A percentile compares a stretch with the other conserved stretches of the same genome.
phyloP scores from a whole-genome alignment of 1,140 invertebrate species.

The Zaprionus taronus region DNA sequence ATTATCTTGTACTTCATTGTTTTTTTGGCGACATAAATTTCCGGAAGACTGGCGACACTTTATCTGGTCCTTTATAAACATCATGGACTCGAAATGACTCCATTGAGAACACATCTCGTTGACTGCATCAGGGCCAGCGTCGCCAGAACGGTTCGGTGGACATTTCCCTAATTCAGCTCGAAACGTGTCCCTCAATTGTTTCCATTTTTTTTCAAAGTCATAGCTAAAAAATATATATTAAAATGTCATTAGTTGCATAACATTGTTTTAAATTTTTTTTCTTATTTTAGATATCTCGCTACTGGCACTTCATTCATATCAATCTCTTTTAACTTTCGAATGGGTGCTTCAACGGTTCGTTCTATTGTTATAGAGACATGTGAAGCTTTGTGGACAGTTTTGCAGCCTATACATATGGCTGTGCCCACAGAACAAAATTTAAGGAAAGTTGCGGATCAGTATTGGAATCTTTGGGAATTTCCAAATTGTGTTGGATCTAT shows the following conservation, averaged over 20 bases:
- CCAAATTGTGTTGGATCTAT: conserved; percentile 66
- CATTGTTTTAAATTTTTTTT: no score
- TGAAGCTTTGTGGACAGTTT: no score
- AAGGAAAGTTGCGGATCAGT: conserved; percentile 29
- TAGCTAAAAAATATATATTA: no score
- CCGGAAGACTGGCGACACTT: conserved; percentile 34
- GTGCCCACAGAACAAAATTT: conserved; percentile 22
- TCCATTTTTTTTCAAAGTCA: conserved; percentile 23
- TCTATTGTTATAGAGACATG: no score
- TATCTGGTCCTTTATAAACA: conserved; percentile 28
- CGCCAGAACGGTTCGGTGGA: conserved; percentile 35
- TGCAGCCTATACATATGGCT: conserved; percentile 41
- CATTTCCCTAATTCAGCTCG: conserved; percentile 28
- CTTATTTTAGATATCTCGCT: conserved; percentile 29
- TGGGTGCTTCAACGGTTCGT: no score
- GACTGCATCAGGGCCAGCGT: conserved; percentile 20
- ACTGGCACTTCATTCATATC: conserved; percentile 15
- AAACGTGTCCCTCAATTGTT: conserved; percentile 29
- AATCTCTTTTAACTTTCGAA: conserved; percentile 23
- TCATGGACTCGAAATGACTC: conserved; percentile 26
- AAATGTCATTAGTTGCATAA: no score
- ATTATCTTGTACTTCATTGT: conserved; percentile 7
- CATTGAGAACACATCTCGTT: conserved; percentile 35
- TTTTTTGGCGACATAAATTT: conserved; percentile 32
- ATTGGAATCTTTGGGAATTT: conserved; percentile 34